Conservation (phyloP, 1,140 invertebrate species). For the Trichoplusia ni region DNA sequence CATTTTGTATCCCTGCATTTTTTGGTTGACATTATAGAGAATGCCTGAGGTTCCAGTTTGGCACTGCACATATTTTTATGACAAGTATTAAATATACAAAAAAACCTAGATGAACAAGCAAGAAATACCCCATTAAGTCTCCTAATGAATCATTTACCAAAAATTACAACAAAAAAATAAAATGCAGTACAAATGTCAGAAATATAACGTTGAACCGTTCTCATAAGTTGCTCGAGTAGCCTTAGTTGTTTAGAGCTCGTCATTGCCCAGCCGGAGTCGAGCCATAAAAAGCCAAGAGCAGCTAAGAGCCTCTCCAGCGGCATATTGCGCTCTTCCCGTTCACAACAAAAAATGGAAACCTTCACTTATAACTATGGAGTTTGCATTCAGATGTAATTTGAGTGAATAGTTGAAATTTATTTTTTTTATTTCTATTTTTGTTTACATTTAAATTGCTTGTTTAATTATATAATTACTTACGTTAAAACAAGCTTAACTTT, state of each 20-base stretch:
- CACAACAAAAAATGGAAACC: conserved; percentile 40
- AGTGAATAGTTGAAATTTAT: too few relatives aligned
- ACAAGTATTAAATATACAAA: too few relatives aligned
- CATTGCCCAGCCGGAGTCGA: conserved; percentile 17
- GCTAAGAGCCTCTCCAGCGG: conserved; percentile 30
- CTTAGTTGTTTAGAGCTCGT: conserved; percentile 48
- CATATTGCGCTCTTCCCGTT: conserved; percentile 45
- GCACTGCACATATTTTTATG: too few relatives aligned
- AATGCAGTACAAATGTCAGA: conserved; percentile 11
- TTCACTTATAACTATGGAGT: conserved; percentile 26
- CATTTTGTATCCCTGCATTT: too few relatives aligned
- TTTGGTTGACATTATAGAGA: too few relatives aligned
- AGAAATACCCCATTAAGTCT: not conserved
- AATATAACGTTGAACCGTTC: conserved; percentile 18
- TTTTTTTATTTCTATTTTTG: too few relatives aligned
- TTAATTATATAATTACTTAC: too few relatives aligned
- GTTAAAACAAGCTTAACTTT: too few relatives aligned
- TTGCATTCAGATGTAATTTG: conserved; percentile 31
- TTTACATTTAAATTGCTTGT: too few relatives aligned
- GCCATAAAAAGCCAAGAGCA: conserved; percentile 39
- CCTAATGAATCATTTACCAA: not conserved
- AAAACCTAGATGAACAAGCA: too few relatives aligned
- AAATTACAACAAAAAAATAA: not conserved
- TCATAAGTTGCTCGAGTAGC: conserved; percentile 41
- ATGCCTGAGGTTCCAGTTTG: too few relatives aligned